These are phyloP conservation scores for Holacanthella duospinosa DNA, from an alignment of 2,888 invertebrate genomes.

Conservation along the genomic window DNA sequence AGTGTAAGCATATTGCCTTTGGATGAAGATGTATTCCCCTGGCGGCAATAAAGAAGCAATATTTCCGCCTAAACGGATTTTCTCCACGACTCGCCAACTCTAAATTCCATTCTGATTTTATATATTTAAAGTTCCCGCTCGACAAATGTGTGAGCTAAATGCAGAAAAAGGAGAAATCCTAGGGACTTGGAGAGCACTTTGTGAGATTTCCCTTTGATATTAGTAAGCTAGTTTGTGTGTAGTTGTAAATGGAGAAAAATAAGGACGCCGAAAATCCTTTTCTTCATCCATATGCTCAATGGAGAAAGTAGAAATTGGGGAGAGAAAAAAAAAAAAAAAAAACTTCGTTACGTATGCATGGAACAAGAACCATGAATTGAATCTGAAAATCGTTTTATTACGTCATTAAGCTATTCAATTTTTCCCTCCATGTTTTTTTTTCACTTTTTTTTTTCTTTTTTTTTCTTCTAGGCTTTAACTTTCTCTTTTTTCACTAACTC, in stretches of 20 bases:
- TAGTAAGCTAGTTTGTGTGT: background rate
- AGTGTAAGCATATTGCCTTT: background rate
- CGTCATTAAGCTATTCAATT: slow-evolving; percentile 32
- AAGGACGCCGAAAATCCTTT: background rate
- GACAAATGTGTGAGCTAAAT: background rate
- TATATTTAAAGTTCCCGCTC: background rate
- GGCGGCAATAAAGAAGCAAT: slow-evolving; percentile 13
- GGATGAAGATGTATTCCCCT: slow-evolving; percentile 6
- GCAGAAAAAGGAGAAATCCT: background rate
- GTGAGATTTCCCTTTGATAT: background rate
- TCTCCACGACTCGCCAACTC: background rate
- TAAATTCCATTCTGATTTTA: background rate
- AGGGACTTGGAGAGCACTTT: background rate
- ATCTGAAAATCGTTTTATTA: slow-evolving; percentile 33
- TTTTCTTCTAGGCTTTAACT: slow-evolving; percentile 1
- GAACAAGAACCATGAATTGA: slow-evolving; percentile 28
- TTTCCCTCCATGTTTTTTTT: too few species aligned
- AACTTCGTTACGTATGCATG: slow-evolving; percentile 29
- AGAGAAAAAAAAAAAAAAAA: slow-evolving; percentile 7
- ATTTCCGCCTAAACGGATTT: slow-evolving; percentile 4
- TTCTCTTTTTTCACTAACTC: slow-evolving; percentile 14
- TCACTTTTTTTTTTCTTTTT: slow-evolving; percentile 20
- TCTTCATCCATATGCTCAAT: background rate
- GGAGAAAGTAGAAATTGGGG: background rate
- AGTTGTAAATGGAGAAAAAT: background rate